Percentiles rank a stretch among this genome's conserved stretches.
Conservation (phyloP, 1,140 invertebrate genomes). For the Penaeus chinensis region DNA sequence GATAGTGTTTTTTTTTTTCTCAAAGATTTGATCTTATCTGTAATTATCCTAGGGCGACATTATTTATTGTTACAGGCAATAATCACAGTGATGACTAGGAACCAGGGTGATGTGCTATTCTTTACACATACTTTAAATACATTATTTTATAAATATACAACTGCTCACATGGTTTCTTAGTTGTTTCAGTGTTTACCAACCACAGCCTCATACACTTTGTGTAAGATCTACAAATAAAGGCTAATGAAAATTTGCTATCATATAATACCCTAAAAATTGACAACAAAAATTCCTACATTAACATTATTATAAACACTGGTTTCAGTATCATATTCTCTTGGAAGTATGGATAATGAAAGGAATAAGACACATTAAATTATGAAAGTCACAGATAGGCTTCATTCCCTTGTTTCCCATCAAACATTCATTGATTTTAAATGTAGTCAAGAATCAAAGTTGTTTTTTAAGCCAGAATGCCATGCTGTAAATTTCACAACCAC, state of each 20-base stretch:
- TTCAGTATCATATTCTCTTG: too few relatives aligned
- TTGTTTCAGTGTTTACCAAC: slow-evolving; percentile 32
- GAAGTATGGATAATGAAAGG: too few relatives aligned
- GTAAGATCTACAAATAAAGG: slow-evolving; percentile 32
- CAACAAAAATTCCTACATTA: too few relatives aligned
- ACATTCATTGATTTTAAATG: too few relatives aligned
- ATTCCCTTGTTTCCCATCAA: too few relatives aligned
- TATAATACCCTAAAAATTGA: too few relatives aligned
- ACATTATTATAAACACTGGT: too few relatives aligned
- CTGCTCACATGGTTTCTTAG: slow-evolving; percentile 35
- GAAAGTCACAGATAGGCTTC: too few relatives aligned
- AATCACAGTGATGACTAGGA: slow-evolving; percentile 42
- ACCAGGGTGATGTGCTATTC: slow-evolving; percentile 34
- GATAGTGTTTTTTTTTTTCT: slow-evolving; percentile 11
- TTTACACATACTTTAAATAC: slow-evolving; percentile 36
- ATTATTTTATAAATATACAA: slow-evolving; percentile 48
- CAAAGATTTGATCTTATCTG: slow-evolving; percentile 27
- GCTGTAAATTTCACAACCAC: too few relatives aligned
- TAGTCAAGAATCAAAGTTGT: too few relatives aligned
- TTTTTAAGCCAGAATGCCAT: too few relatives aligned
- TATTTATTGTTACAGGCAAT: slow-evolving; percentile 61
- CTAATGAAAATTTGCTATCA: slow-evolving; percentile 15
- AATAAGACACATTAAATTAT: too few relatives aligned
- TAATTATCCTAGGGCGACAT: slow-evolving; percentile 50
- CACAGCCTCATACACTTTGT: slow-evolving; percentile 22